A percentile compares a stretch with the other conserved stretches of the same genome.
Conservation (phyloP, 2,888 invertebrate genomes). For the Tanypteryx hageni region DNA sequence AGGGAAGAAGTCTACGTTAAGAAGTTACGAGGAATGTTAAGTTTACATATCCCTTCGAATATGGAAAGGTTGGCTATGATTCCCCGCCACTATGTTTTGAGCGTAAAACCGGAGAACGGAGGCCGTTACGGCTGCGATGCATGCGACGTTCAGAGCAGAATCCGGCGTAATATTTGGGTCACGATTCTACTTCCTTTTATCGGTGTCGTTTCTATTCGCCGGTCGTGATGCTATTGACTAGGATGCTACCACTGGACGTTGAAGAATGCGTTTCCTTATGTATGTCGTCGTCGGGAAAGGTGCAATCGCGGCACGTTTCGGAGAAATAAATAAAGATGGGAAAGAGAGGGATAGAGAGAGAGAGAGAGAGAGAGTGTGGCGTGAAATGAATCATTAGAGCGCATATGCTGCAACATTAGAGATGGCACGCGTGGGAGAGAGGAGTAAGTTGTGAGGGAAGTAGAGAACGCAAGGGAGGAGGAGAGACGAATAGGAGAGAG, state of each 20-base stretch:
- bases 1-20: neutral
- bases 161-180: neutral
- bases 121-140: neutral
- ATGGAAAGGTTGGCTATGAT: too few species aligned
- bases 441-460: too few species aligned
- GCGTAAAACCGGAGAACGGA: too few species aligned
- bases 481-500: neutral
- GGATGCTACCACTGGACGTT: neutral
- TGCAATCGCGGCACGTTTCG: too few species aligned
- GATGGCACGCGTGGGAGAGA: neutral
- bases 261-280: neutral
- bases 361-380: neutral
- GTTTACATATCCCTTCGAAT: too few species aligned
- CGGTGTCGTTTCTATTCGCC: too few species aligned
- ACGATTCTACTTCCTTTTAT: neutral
- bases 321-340: too few species aligned
- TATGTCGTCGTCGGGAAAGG: too few species aligned
- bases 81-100: too few species aligned
- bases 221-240: too few species aligned
- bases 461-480: too few species aligned
- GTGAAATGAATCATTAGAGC: neutral
- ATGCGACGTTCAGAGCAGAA: neutral
- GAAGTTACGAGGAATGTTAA: too few species aligned
- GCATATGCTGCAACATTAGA: neutral
- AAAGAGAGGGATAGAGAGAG: neutral